These are phyloP conservation scores for Osmoderma eremita DNA, from an alignment of 2,888 invertebrate species.

Conservation along the genomic window DNA sequence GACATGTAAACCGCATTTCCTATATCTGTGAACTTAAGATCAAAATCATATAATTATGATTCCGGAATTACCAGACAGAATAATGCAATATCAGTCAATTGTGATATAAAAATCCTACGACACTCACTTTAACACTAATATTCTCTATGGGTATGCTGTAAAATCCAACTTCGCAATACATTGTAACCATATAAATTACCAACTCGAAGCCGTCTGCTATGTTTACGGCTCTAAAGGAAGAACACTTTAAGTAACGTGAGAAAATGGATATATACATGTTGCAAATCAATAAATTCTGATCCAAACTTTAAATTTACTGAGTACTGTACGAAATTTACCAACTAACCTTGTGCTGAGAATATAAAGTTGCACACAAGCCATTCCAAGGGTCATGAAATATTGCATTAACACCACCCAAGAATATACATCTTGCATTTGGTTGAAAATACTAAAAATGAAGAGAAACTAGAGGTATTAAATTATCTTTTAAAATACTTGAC, in stretches of 20 bases:
- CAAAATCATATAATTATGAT: background rate
- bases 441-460: constrained; percentile 24
- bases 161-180: constrained; percentile 14
- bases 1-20: constrained; percentile 32
- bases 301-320: background rate
- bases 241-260: no score
- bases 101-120: background rate
- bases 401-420: constrained; percentile 23
- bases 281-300: no score
- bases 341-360: constrained; percentile 29
- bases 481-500: no score
- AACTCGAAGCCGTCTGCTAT: constrained; percentile 5
- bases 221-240: background rate
- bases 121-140: constrained; percentile 4
- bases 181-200: background rate
- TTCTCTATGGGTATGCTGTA: constrained; percentile 12
- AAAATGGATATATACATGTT: no score
- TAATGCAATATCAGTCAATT: no score
- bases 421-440: constrained; percentile 26
- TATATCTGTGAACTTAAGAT: constrained; percentile 22
- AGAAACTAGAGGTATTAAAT: no score
- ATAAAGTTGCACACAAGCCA: constrained; percentile 35
- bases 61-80: no score
- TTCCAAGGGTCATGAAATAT: constrained; percentile 32
- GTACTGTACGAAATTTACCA: background rate